phyloP scores from a whole-genome alignment of 2,888 invertebrate species.

The Agrilus biguttatus region DNA sequence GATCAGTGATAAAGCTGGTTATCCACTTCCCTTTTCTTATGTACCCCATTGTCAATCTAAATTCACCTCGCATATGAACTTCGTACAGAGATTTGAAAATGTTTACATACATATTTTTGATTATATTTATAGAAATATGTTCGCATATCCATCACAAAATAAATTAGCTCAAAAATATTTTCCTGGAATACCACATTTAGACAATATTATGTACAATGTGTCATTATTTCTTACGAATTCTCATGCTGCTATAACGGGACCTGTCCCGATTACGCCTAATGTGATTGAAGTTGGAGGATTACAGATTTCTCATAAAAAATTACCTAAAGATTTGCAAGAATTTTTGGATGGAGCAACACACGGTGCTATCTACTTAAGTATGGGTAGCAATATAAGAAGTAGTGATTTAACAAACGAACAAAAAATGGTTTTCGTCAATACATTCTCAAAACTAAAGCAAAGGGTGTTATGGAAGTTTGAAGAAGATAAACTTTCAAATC shows the following conservation, averaged over 20 bases:
- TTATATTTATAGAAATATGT: constrained; percentile 15
- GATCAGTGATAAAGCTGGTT: constrained; percentile 32
- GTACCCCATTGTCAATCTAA: constrained; percentile 32
- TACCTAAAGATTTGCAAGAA: constrained; percentile 25
- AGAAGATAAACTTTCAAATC: constrained; percentile 10
- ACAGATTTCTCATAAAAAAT: constrained; percentile 24
- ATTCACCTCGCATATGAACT: constrained; percentile 32
- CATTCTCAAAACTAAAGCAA: constrained; percentile 39
- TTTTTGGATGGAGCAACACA: constrained; percentile 35
- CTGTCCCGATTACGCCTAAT: constrained; percentile 37
- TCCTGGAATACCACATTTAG: constrained; percentile 15
- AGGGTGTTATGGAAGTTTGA: constrained; percentile 37
- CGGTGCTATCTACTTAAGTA: constrained; percentile 41
- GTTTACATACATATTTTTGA: constrained; percentile 24
- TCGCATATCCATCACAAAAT: constrained; percentile 14
- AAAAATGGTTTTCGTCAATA: constrained; percentile 36
- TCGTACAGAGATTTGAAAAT: constrained; percentile 38
- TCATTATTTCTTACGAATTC: constrained; percentile 21
- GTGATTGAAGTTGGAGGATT: constrained; percentile 42
- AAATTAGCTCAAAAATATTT: constrained; percentile 17
- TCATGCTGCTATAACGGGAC: constrained; percentile 35
- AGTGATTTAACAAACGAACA: constrained; percentile 36
- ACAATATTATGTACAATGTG: constrained; percentile 15
- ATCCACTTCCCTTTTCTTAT: constrained; percentile 33
- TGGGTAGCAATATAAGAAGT: constrained; percentile 43